These are phyloP conservation scores for Dreissena rostriformis DNA, from an alignment of 1,140 invertebrate species.

Conservation along the genomic window DNA sequence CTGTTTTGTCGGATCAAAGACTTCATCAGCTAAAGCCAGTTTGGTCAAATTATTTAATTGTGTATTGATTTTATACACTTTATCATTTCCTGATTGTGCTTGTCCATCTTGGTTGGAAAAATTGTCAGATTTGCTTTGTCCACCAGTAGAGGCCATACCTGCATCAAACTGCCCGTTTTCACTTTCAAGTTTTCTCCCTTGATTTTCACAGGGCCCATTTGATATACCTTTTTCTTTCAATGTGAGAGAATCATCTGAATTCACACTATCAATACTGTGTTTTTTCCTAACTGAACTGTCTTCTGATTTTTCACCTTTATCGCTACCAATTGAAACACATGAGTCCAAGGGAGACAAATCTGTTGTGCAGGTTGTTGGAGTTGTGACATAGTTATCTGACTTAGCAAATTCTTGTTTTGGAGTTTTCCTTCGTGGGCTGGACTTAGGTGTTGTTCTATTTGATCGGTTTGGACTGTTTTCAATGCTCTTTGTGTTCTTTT, in stretches of 20 bases:
- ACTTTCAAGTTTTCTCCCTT: slow-evolving; percentile 65
- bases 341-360: slow-evolving; percentile 62
- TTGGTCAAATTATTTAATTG: slow-evolving; percentile 42
- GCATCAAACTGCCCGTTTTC: slow-evolving; percentile 73
- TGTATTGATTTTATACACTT: slow-evolving; percentile 57
- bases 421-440: slow-evolving; percentile 72
- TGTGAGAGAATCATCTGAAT: slow-evolving; percentile 38
- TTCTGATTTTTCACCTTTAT: slow-evolving; percentile 40
- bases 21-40: slow-evolving; percentile 33
- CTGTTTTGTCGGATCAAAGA: slow-evolving; percentile 20
- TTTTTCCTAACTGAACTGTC: neutral
- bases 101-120: slow-evolving; percentile 60
- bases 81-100: slow-evolving; percentile 73
- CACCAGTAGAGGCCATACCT: slow-evolving; percentile 64
- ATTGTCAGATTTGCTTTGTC: slow-evolving; percentile 71
- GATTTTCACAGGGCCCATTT: slow-evolving; percentile 62
- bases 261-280: slow-evolving; percentile 9
- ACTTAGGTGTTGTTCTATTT: slow-evolving; percentile 65
- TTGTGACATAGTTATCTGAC: slow-evolving; percentile 58
- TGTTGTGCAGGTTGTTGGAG: slow-evolving; percentile 65
- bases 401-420: slow-evolving; percentile 76
- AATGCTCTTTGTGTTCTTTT: slow-evolving; percentile 90
- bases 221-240: slow-evolving; percentile 61
- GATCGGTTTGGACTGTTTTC: slow-evolving; percentile 83
- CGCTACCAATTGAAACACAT: slow-evolving; percentile 62